Base-by-base conservation (phyloP, 2,888 invertebrate genomes). In the Apamea anceps region DNA sequence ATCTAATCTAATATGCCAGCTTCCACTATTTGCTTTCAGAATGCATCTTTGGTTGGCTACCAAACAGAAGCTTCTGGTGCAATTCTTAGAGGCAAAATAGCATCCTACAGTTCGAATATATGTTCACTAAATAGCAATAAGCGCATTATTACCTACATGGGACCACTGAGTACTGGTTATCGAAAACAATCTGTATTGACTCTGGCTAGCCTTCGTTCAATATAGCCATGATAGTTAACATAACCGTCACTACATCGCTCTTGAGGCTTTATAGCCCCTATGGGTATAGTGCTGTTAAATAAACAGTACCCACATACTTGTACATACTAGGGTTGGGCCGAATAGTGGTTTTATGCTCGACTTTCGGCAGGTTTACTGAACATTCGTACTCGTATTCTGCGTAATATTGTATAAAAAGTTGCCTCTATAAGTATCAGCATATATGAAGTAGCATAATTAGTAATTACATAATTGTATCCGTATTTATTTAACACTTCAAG, bases 211-310 rank as follows among this genome's bases (percentile, higher is more conserved):
- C 70, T 70, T 71, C 18, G 12, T n/a, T 70, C 32, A 25, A 68
- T 68, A 10, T 28, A 45, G 7, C 73, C 28, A 45, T 45, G 25
- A 32, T 0, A 42, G 28, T 48, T 37, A 32, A 21, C n/a, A n/a
- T 21, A 42, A 60, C n/a, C 78, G 4, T 48, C 57, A 18, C 15
- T 10, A 37, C 42, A 1, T 81, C 32, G 71, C 81, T 72, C 32
- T 63, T 45, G 6, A 54, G n/a, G 6, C 25, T 25, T n/a, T 54
- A 63, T 72, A 42, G 2, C 18, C 32, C 21, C 32, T 37, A 54
- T 25, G 18, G 15, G 13, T 32, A 67, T 18, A 54, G 0, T 13
- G 12, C 28, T 10, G 21, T 65, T 68, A 48, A 68, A 57, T 42
- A 70, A 72, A 81, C 32, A 71, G 54, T 54, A 48, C 4, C 21